Evolutionary conservation across 2,113 vertebrate genomes (phyloP).

Genomic region (human): GRCh38 chr4:3383001-3383500

Average conservation of each 20-base stretch:
- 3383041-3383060: neutral
- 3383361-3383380: too few relatives aligned
- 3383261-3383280: rapidly evolving
- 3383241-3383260: rapidly evolving
- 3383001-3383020: neutral
- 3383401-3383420: too few relatives aligned
- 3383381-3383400: too few relatives aligned
- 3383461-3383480: too few relatives aligned
- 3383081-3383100: neutral
- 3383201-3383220: neutral
- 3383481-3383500: too few relatives aligned
- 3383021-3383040: neutral
- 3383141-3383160: too few relatives aligned
- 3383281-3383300: neutral
- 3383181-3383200: neutral
- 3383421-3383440: too few relatives aligned
- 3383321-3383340: too few relatives aligned
- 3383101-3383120: neutral
- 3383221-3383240: neutral
- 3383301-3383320: neutral
- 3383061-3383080: neutral
- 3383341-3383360: too few relatives aligned
- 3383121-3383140: neutral
- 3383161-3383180: neutral
- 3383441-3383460: too few relatives aligned